Base-by-base conservation (phyloP, 2,797 vertebrate species). In the Lateolabrax maculatus region DNA sequence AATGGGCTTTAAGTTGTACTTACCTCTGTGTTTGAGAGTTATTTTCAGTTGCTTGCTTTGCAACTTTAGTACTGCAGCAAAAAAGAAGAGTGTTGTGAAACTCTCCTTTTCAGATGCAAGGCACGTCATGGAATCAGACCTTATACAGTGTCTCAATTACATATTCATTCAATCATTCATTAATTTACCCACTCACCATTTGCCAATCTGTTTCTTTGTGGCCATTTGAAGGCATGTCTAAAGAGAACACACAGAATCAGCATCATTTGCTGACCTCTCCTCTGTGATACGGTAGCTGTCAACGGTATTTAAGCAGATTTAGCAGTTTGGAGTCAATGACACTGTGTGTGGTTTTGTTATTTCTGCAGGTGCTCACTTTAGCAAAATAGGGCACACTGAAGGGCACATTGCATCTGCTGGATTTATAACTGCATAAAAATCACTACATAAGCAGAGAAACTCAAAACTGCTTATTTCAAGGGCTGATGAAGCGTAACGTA, bases 241-340 rank as follows among this genome's bases (percentile, higher is more conserved):
- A 44, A 39, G 36, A 68, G 34, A 4, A 51, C 19, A 65, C 43
- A n/a, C 3, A 56, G 36, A 62, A 12, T 9, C 55, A 36, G n/a
- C 27, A 65, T 25, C 3, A 41, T 65, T 34, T 16, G 2, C 37
- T 51, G 13, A 23, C 34, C 65, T 56, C 18, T 9, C 66, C 11
- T 57, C 29, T 51, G 23, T 12, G 34, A 27, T 41, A 55, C 19
- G 31, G 10, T 18, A 48, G 18, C 37, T 9, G 15, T 61, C 13
- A 41, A 36, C 1, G 1, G 23, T 21, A 5, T 65, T 70, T 69
- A 52, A 63, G 48, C 53, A 43, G 23, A 55, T 52, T 16, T 46
- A 31, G 29, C 41, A 56, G 58, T 70, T 68, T 53, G 46, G 21
- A 56, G 39, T 27, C 51, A 16, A 2, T 63, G 51, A 77, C 60